These are phyloP conservation scores for Leiothrix lutea DNA, from an alignment of 2,113 vertebrate species.

Conservation along the genomic window DNA sequence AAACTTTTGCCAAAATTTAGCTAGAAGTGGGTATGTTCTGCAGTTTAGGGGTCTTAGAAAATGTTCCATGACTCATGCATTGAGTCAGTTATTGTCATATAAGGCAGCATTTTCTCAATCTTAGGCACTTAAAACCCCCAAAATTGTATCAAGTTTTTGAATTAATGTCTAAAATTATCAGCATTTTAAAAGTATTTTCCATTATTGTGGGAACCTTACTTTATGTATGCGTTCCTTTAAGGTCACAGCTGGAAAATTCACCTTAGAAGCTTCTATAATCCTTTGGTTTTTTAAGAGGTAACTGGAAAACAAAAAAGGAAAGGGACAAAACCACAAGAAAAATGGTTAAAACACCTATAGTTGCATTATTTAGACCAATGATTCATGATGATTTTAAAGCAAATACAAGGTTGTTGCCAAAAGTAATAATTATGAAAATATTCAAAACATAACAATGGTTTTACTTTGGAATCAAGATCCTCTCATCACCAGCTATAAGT, in stretches of 20 bases:
- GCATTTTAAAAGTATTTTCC: background rate
- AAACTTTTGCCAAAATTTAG: background rate
- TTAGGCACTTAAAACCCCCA: background rate
- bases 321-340: background rate
- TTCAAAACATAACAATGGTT: background rate
- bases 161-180: background rate
- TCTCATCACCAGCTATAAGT: background rate
- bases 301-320: slow-evolving; percentile 68
- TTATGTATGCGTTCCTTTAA: slow-evolving; percentile 27
- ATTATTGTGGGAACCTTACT: slow-evolving; percentile 56
- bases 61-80: fast-evolving
- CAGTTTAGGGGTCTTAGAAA: background rate
- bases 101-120: background rate
- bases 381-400: background rate
- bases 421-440: background rate
- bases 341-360: background rate
- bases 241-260: slow-evolving; percentile 73
- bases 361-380: background rate
- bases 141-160: background rate
- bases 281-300: slow-evolving; percentile 78
- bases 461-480: background rate
- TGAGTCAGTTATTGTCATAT: background rate
- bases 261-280: slow-evolving; percentile 71
- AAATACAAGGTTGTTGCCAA: background rate
- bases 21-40: background rate